Percentiles rank a stretch among this genome's conserved stretches.
Evolutionary conservation across 1,140 invertebrate genomes (phyloP).

Genomic region (Planococcus citri): DNA sequence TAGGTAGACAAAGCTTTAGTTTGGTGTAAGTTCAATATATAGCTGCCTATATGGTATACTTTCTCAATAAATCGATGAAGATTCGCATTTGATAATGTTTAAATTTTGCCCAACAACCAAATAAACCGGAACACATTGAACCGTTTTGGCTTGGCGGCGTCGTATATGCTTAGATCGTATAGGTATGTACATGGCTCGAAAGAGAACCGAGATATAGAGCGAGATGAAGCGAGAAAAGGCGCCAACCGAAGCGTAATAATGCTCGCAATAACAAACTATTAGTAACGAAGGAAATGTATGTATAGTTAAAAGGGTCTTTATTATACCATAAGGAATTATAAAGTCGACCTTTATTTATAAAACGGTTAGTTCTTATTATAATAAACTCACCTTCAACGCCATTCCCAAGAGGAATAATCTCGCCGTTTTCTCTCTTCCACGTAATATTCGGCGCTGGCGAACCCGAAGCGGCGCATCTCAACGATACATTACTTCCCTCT

Average conservation of each 20-base stretch:
- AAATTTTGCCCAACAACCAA: not conserved
- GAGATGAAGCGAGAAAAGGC: no score
- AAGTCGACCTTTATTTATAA: conserved; percentile 18
- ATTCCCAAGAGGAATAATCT: conserved; percentile 47
- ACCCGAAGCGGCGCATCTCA: conserved; percentile 66
- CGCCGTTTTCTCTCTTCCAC: conserved; percentile 68
- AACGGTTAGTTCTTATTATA: conserved; percentile 12
- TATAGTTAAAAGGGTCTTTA: conserved; percentile 11
- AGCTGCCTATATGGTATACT: no score
- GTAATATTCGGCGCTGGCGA: conserved; percentile 66
- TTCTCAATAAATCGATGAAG: no score
- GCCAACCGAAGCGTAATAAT: not conserved
- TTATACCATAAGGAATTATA: conserved; percentile 12
- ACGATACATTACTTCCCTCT: conserved; percentile 70
- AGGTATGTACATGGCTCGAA: no score
- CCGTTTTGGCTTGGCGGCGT: not conserved
- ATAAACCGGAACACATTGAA: conserved; percentile 6
- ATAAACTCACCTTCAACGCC: conserved; percentile 42
- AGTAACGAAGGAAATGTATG: not conserved
- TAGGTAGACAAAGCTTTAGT: no score
- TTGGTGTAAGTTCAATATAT: no score
- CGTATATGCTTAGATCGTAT: not conserved
- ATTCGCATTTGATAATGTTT: no score
- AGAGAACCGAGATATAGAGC: no score
- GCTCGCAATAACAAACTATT: conserved; percentile 1